Base-by-base conservation (phyloP, 2,888 invertebrate genomes). In the Caenorhabditis drosophilae region DNA sequence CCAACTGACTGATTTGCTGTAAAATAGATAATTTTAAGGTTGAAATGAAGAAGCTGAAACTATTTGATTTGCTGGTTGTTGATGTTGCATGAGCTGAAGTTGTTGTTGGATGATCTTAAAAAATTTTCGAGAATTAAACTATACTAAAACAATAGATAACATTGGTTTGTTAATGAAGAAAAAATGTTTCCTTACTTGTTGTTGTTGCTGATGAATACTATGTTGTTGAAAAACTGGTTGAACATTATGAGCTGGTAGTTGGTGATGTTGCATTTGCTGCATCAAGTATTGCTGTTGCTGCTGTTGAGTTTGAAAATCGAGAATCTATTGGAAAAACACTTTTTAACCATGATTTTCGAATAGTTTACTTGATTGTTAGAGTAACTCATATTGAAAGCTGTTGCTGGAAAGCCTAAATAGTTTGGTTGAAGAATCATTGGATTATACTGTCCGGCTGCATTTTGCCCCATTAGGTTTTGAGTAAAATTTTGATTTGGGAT, bases 171-270 rank as follows among this genome's bases (percentile, higher is more conserved):
- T n/a, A n/a, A n/a, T n/a, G n/a, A n/a, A n/a, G n/a, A n/a, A n/a
- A n/a, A n/a, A n/a, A n/a, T n/a, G n/a, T n/a, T n/a, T n/a, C n/a
- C n/a, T n/a, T n/a, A n/a, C 41, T 45, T 61, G 73, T 40, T 69
- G 71, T 20, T 54, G 70, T n/a, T 57, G 54, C 35, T 60, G 53
- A 25, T n/a, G n/a, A n/a, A n/a, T n/a, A n/a, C n/a, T n/a, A n/a
- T 35, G 55, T 35, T 47, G 59, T 35, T 68, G 66, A n/a, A 42
- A 4, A 2, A 46, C 25, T 22, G 47, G 48, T 31, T 55, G 58
- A 23, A 27, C 48, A 47, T 40, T 34, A 23, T 20, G 60, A 47
- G 15, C 38, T 18, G 12, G 41, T 27, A 18, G 18, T 23, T 42
- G 25, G n/a, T 35, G 49, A 18, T 67, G 52, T 25, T 26, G 7